Base-by-base conservation (phyloP, 2,113 vertebrate species). In the Anseranas semipalmata region DNA sequence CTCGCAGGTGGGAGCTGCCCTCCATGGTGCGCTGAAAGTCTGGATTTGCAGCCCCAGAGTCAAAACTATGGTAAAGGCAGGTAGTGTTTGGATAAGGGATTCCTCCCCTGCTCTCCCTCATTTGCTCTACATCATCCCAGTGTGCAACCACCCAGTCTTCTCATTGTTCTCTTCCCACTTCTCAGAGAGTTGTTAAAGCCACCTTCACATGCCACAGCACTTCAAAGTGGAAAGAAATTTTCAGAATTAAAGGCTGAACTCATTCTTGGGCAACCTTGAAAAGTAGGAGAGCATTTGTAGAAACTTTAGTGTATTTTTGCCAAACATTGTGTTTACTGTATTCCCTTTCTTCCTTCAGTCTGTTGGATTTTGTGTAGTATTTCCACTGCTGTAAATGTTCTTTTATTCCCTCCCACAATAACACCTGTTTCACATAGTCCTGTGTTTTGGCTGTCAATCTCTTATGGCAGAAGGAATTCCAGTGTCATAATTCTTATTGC, bases 61-160 rank as follows among this genome's bases (percentile, higher is more conserved):
- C 76, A 91, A 96, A 95, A 58, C 18, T 63, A 56, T 90, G 92
- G 81, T 59, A 80, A 72, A 89, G 67, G 28, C 50, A 93, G 28
- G 25, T 87, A 7, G 33, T 89, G 24, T 28, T 20, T 48, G 46
- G 28, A 9, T 20, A 58, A 81, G 20, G 3, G 9, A 65, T 68
- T 53, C 18, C 32, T 65, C 17, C 27, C 12, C 20, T 1, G 0
- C 17, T 16, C n/a, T 24, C 55, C 30, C 27, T 0, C 22, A 10
- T 16, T 83, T 8, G 1, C 14, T 62, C 52, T 32, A 3, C 2
- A 2, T 45, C 41, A 30, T 78, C 7, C 1, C n/a, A 50, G 16
- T 4, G 0, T 25, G 41, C 33, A 28, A 28, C 52, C 32, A 32
- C 28, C 30, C 37, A 56, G 20, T 30, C 58, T 72, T 66, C 24